Evolutionary conservation across 2,888 invertebrate genomes (phyloP), one percentile per base, ranked within the genome.

Genomic region (Lasioglossum vierecki): DNA sequence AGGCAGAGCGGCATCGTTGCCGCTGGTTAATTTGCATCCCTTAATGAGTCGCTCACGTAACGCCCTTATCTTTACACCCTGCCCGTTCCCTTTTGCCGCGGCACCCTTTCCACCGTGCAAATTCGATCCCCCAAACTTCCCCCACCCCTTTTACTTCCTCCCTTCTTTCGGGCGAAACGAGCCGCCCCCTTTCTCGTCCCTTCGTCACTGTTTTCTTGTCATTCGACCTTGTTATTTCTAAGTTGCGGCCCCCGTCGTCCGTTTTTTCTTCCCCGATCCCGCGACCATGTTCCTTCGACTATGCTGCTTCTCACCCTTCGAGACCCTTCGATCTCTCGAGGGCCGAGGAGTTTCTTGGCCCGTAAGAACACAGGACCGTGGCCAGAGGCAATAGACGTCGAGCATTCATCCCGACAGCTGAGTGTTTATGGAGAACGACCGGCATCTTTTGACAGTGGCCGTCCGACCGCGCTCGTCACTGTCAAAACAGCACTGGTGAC

Each of bases 11-110:
- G 88, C 86, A 89, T 87, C 91, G 91, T 88, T 88, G 88, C 82
- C 90, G 90, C 88, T 89, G 91, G 92, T 93, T 93, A 94, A 94
- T 94, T 94, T 94, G 94, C 94, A 94, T 94, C 93, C 93, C 93
- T 94, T 94, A 94, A 94, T 93, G 94, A 94, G 94, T 92, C 92
- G 93, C 94, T 93, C 93, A 91, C 93, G 93, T 92, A 92, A 91
- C 92, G 90, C 91, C 91, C 93, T 94, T 94, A 94, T 94, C 93
- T 93, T 90, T 89, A 91, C 91, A 88, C 90, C 84, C 88, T 90
- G 87, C 79, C 57, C 87, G 80, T 77, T 81, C 83, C 82, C 72
- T 66, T 78, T 71, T 53, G 71, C 72, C 41, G 82, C 72, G 76
- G 79, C 74, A 53, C 79, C 72, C 66, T 71, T 63, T 30, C 46